Percentiles rank a stretch among this genome's conserved stretches.
phyloP scores from a whole-genome alignment of 2,797 vertebrate genomes.

The Lacerta agilis region DNA sequence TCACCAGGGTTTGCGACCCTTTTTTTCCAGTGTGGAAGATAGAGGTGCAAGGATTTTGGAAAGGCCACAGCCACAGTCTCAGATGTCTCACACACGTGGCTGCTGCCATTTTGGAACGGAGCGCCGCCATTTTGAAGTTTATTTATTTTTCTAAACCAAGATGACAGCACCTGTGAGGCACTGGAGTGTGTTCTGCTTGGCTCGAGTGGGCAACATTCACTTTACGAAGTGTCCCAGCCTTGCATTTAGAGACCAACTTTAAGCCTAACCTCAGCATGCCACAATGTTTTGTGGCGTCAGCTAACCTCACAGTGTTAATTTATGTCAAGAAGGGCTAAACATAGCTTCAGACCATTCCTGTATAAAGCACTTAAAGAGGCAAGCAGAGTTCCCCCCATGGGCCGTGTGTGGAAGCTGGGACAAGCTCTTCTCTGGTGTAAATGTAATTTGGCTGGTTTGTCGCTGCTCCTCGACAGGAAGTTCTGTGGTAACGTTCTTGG shows the following conservation, averaged over 20 bases:
- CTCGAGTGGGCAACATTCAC: background rate
- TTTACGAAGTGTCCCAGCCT: background rate
- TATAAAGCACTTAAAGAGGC: slow-evolving; percentile 42
- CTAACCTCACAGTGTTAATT: slow-evolving; percentile 49
- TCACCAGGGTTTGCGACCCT: background rate
- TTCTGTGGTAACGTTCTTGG: background rate
- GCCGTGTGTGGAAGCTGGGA: slow-evolving; percentile 1
- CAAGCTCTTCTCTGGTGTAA: slow-evolving; percentile 34
- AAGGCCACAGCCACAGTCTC: no score
- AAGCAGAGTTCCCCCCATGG: background rate
- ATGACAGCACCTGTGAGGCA: background rate
- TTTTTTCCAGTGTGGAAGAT: background rate
- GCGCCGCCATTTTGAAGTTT: background rate
- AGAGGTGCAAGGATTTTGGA: background rate
- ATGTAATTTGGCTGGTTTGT: background rate
- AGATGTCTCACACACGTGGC: no score
- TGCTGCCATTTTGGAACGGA: background rate
- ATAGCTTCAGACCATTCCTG: slow-evolving; percentile 58
- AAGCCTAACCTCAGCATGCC: background rate
- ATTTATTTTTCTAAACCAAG: background rate
- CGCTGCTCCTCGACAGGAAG: background rate
- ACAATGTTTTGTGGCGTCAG: background rate
- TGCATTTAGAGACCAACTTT: background rate
- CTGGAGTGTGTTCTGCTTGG: background rate
- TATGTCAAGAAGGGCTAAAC: slow-evolving; percentile 69